Percentiles rank a stretch among this genome's conserved stretches.
Evolutionary conservation across 1,140 invertebrate genomes (phyloP).

Genomic region (Drosophila kanapiae): DNA sequence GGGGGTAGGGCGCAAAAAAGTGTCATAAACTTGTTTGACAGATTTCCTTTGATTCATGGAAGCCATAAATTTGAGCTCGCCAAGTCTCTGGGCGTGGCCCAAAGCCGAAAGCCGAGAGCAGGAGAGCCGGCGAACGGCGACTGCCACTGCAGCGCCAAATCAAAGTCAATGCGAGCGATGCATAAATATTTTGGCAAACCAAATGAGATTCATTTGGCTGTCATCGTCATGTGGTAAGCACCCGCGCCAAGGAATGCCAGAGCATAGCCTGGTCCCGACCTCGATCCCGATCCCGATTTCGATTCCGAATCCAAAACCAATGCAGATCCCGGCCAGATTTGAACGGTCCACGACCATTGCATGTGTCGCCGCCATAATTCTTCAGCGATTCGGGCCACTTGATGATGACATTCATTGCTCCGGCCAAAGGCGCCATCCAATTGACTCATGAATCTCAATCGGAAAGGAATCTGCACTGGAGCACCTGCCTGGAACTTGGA

Average conservation of each 20-base stretch:
- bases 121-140: constrained; percentile 18
- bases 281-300: constrained; percentile 3
- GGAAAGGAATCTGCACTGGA: constrained; percentile 20
- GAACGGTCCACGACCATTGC: constrained; percentile 45
- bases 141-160: constrained; percentile 46
- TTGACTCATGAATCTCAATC: constrained; percentile 66
- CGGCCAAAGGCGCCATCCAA: constrained; percentile 58
- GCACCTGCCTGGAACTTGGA: constrained; percentile 38
- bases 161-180: constrained; percentile 74
- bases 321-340: constrained; percentile 26
- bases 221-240: constrained; percentile 64
- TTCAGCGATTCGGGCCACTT: constrained; percentile 45
- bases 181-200: constrained; percentile 80
- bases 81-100: constrained; percentile 65
- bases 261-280: constrained; percentile 23
- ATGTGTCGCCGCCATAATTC: constrained; percentile 74
- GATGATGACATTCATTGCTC: constrained; percentile 70
- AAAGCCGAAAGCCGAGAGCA: constrained; percentile 21
- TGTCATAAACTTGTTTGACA: constrained; percentile 81
- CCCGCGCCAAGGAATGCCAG: constrained; percentile 64
- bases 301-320: neutral
- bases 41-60: constrained; percentile 78
- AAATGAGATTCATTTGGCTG: constrained; percentile 81
- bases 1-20: constrained; percentile 46
- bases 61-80: constrained; percentile 66